These are phyloP conservation scores for Corydoras sp. DNA, from an alignment of 2,113 vertebrate species.

Conservation along the genomic window DNA sequence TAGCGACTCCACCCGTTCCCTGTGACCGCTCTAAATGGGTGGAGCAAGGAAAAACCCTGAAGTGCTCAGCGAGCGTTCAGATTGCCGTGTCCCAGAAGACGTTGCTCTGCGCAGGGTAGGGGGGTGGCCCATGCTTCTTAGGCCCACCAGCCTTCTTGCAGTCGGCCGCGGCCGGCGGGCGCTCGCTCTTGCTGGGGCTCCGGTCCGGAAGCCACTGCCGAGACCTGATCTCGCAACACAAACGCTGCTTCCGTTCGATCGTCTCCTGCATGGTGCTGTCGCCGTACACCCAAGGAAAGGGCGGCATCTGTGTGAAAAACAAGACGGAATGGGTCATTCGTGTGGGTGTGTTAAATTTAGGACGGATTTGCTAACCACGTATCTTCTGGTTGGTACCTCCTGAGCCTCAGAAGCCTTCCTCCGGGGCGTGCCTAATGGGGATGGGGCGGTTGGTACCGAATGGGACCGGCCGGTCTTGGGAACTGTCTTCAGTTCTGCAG, in stretches of 20 bases:
- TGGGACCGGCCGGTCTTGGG: constrained; percentile 81
- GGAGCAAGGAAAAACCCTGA: constrained; percentile 39
- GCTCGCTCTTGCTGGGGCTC: constrained; percentile 88
- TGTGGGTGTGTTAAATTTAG: too few species aligned
- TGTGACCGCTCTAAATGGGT: constrained; percentile 29
- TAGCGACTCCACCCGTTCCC: constrained; percentile 38
- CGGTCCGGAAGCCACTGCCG: constrained; percentile 82
- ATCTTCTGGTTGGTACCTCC: constrained; percentile 47
- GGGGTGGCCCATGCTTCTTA: constrained; percentile 90
- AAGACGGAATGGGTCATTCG: background rate
- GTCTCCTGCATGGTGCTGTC: constrained; percentile 96
- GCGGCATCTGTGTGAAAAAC: constrained; percentile 70
- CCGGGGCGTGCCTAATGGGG: constrained; percentile 81
- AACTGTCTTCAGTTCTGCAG: constrained; percentile 75
- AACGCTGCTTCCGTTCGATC: constrained; percentile 93
- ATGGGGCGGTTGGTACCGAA: constrained; percentile 80
- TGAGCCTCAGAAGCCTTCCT: constrained; percentile 78
- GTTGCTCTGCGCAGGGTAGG: constrained; percentile 86
- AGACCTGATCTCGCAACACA: constrained; percentile 92
- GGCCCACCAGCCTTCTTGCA: constrained; percentile 82
- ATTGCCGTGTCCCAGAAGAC: constrained; percentile 98
- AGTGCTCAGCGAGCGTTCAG: constrained; percentile 62
- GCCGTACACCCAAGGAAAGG: constrained; percentile 93
- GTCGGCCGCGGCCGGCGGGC: constrained; percentile 74
- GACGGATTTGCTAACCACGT: background rate